Evolutionary conservation across 2,797 vertebrate species (phyloP), one percentile per base, ranked within the genome.

Genomic region (Syndactyla subalaris): DNA sequence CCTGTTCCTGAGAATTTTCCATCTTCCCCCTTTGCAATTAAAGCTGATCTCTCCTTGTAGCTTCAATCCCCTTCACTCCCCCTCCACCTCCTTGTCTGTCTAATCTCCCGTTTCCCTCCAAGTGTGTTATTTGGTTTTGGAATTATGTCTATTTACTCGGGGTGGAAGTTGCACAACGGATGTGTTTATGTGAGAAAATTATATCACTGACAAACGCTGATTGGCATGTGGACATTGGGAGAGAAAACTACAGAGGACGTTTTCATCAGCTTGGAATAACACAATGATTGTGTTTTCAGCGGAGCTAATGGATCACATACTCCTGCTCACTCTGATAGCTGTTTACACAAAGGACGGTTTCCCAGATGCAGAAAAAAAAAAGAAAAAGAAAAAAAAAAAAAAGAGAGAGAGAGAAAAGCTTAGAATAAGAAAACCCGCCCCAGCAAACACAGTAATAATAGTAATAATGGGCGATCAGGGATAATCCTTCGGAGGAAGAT

Each of bases 251-350:
- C 96, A 96, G 97, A 98, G 97, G 96, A 97, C 95, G 95, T 98
- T 97, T 98, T 98, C 98, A 98, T 98, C 98, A 98, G 97, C 98
- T 98, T 98, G 98, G 96, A 98, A 98, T 98, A 98, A 98, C 98
- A 98, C 97, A 97, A 97, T 98, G 98, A 98, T 98, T 98, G 97
- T 98, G 97, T 98, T 98, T 98, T 98, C 98, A 98, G 97, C 97
- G 74, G 92, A 97, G 97, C 98, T 98, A 98, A 98, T 98, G 98
- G 97, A 98, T 98, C 98, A 98, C 98, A 98, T 98, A 98, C 97
- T 97, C 95, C 92, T 94, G 95, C 79, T 97, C 96, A 27, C 96
- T 87, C 95, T 96, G 97, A 97, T 98, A 97, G 97, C 97, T 98
- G 97, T 98, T 98, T 98, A 98, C 96, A 97, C 97, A 98, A 96